phyloP scores from a whole-genome alignment of 2,888 invertebrate species.

The Lochmaea capreae region DNA sequence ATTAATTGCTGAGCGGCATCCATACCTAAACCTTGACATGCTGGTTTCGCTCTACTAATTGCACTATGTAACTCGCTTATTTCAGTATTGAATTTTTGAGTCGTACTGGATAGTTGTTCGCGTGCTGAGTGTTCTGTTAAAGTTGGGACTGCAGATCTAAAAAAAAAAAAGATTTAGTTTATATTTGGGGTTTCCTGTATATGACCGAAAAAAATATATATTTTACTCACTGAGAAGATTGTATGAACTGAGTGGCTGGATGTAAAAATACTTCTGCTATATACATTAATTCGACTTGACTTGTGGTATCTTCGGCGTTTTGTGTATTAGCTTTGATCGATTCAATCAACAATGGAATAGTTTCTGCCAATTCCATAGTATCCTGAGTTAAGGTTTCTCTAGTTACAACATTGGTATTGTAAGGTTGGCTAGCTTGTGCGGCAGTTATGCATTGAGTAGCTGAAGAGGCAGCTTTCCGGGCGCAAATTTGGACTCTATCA shows the following conservation, averaged over 20 bases:
- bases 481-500: conserved; percentile 76
- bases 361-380: conserved; percentile 80
- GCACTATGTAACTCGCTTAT: conserved; percentile 62
- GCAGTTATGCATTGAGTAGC: conserved; percentile 93
- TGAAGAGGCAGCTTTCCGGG: conserved; percentile 86
- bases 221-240: conserved; percentile 69
- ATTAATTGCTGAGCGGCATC: conserved; percentile 89
- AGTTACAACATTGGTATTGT: conserved; percentile 76
- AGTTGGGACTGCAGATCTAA: conserved; percentile 82
- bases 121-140: conserved; percentile 82
- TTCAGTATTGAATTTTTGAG: conserved; percentile 75
- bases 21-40: conserved; percentile 86
- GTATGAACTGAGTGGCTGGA: conserved; percentile 77
- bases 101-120: conserved; percentile 77
- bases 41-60: conserved; percentile 63
- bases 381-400: conserved; percentile 82
- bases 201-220: too few relatives aligned
- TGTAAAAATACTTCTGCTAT: conserved; percentile 87
- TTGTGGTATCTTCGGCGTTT: conserved; percentile 78
- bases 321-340: conserved; percentile 79
- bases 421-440: conserved; percentile 82
- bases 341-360: conserved; percentile 84
- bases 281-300: conserved; percentile 84
- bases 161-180: conserved; percentile 8
- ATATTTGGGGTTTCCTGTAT: background rate